These are phyloP conservation scores for Tokudaia muenninki DNA, from an alignment of 2,797 vertebrate genomes.

Conservation along the genomic window DNA sequence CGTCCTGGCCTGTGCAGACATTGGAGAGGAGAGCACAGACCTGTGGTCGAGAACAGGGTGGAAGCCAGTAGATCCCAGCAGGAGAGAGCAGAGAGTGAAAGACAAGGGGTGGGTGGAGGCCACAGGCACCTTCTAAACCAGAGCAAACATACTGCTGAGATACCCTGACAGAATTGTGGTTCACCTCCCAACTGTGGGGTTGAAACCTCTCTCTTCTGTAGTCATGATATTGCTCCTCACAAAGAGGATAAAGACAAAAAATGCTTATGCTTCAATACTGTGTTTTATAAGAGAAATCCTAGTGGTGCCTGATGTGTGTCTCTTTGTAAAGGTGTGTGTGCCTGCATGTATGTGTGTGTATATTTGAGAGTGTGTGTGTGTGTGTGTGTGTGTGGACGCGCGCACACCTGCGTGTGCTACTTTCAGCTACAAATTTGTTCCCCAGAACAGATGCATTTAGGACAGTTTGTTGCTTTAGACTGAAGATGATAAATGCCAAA, in stretches of 20 bases:
- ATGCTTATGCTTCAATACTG: constrained; percentile 18
- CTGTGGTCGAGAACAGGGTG: not conserved
- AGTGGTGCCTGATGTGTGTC: not conserved
- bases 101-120: not conserved
- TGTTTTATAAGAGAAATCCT: not conserved
- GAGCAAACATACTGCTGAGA: not conserved
- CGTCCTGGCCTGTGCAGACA: not conserved
- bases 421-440: constrained; percentile 75
- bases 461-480: constrained; percentile 53
- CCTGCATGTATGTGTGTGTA: not conserved
- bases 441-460: constrained; percentile 74
- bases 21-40: not conserved
- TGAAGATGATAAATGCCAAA: not conserved
- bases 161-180: accelerated
- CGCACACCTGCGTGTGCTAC: not conserved
- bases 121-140: not conserved
- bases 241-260: not conserved
- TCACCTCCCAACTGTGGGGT: accelerated
- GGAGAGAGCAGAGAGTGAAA: not conserved
- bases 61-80: not conserved
- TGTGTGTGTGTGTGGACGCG: not conserved
- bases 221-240: not conserved
- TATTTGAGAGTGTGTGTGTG: no score
- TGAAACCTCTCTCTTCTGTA: not conserved
- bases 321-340: not conserved